Percentiles rank a stretch among this genome's conserved stretches.
Evolutionary conservation across 2,888 invertebrate genomes (phyloP).

Genomic region (Drosophila anomelani): DNA sequence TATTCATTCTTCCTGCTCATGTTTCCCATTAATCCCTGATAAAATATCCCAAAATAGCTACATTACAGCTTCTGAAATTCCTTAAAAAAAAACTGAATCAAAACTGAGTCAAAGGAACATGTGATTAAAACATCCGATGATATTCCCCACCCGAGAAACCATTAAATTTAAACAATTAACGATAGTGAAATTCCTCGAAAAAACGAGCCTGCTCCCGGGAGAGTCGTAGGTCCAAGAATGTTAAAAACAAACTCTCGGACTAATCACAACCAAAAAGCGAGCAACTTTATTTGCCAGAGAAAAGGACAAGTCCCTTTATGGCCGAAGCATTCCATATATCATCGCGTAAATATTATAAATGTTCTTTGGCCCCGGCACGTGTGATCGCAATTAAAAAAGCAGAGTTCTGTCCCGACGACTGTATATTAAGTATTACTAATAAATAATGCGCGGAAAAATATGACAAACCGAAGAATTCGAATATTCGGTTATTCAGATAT

Average conservation of each 20-base stretch:
- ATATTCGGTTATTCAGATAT: constrained; percentile 12
- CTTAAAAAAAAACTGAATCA: too few species aligned
- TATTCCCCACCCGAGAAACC: background rate
- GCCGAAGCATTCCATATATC: constrained; percentile 60
- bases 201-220: constrained; percentile 17
- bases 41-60: too few species aligned
- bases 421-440: constrained; percentile 75
- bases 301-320: constrained; percentile 72
- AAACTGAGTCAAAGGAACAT: background rate
- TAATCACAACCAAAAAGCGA: background rate
- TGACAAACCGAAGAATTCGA: constrained; percentile 47
- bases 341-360: constrained; percentile 56
- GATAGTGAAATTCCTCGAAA: constrained; percentile 14
- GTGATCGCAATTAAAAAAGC: constrained; percentile 72
- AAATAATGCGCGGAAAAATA: constrained; percentile 65
- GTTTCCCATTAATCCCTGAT: too few species aligned
- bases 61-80: background rate
- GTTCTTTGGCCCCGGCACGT: constrained; percentile 60
- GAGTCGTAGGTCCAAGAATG: background rate
- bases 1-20: background rate
- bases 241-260: constrained; percentile 4
- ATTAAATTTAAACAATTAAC: constrained; percentile 7
- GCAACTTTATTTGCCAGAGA: background rate
- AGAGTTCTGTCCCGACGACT: constrained; percentile 25
- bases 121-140: background rate